Evolutionary conservation across 2,797 vertebrate species (phyloP).

Genomic region (Lycodopsis pacificus): DNA sequence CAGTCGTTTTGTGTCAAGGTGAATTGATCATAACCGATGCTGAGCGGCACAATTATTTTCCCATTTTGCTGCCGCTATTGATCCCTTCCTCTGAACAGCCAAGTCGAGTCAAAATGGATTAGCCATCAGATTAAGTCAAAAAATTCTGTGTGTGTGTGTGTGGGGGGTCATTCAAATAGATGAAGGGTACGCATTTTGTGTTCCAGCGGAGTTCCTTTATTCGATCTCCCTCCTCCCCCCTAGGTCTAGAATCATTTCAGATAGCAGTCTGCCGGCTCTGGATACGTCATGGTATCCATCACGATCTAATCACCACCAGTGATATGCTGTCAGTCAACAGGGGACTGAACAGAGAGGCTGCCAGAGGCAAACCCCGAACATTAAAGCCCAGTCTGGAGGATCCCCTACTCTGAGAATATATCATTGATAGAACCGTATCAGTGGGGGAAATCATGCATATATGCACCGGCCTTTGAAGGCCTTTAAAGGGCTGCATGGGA

Average conservation of each 20-base stretch:
- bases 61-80: constrained; percentile 46
- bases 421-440: constrained; percentile 14
- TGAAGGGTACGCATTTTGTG: not conserved
- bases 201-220: constrained; percentile 16
- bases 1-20: constrained; percentile 17
- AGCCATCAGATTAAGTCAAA: constrained; percentile 40
- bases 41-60: constrained; percentile 45
- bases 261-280: constrained; percentile 1
- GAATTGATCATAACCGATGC: constrained; percentile 39
- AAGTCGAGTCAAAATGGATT: constrained; percentile 54
- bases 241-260: constrained; percentile 31
- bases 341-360: constrained; percentile 10
- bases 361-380: constrained; percentile 35
- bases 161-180: constrained; percentile 22
- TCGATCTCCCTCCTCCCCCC: not conserved
- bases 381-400: constrained; percentile 18
- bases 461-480: not conserved
- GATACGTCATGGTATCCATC: constrained; percentile 13
- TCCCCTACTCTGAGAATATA: constrained; percentile 14
- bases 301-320: constrained; percentile 36
- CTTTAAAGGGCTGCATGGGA: not conserved
- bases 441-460: constrained; percentile 7
- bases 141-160: not conserved
- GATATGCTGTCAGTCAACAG: constrained; percentile 46
- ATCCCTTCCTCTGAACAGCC: constrained; percentile 37